Evolutionary conservation across 2,888 invertebrate species (phyloP).

Genomic region (Helleia helle): DNA sequence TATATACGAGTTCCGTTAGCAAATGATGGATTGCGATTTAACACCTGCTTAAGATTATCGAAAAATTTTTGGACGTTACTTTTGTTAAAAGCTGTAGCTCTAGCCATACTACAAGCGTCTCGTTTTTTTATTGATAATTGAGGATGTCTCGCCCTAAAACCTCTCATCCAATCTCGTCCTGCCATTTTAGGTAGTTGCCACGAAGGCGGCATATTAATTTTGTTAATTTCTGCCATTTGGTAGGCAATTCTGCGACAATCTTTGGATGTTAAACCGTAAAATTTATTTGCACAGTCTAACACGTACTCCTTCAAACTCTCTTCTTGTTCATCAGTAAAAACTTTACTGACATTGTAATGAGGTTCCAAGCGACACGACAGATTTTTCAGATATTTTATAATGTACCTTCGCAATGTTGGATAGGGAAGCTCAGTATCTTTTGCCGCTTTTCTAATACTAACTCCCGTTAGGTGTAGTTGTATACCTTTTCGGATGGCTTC

Average conservation of each 20-base stretch:
- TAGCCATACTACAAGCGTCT: conserved; percentile 6
- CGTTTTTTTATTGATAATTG: conserved; percentile 10
- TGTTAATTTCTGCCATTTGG: conserved; percentile 8
- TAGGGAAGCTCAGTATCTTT: not conserved
- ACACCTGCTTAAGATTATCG: not conserved
- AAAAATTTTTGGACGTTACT: too few species aligned
- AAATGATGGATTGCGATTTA: not conserved
- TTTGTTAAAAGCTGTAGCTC: conserved; percentile 8
- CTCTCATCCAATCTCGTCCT: conserved; percentile 7
- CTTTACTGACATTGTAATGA: conserved; percentile 7
- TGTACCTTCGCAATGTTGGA: not conserved
- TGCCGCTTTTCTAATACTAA: not conserved
- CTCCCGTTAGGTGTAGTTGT: not conserved
- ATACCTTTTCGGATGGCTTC: conserved; percentile 1
- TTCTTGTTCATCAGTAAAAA: conserved; percentile 9
- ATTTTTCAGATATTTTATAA: not conserved
- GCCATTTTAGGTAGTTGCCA: conserved; percentile 5
- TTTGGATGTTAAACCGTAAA: conserved; percentile 4
- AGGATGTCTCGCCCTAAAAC: conserved; percentile 3
- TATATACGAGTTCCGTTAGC: not conserved
- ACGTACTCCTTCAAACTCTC: not conserved
- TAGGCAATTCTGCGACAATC: conserved; percentile 7
- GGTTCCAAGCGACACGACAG: conserved; percentile 6
- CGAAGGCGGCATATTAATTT: not conserved
- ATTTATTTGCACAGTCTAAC: conserved; percentile 6